Base-by-base conservation (phyloP, 2,113 vertebrate species). In the Corythornis madagascariensis region DNA sequence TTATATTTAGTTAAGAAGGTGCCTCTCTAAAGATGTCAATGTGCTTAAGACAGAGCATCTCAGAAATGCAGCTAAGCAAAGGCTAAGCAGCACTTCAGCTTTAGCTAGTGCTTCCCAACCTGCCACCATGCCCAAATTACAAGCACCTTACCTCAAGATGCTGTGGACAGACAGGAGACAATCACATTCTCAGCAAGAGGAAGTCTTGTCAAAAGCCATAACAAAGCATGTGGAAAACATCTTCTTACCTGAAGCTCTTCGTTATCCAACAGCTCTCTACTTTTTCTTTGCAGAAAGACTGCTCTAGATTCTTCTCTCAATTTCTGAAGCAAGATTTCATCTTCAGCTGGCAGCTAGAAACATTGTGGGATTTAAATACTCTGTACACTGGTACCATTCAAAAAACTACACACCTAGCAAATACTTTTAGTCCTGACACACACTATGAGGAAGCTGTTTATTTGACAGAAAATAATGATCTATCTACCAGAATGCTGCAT, bases 261-360 rank as follows among this genome's bases (percentile, higher is more conserved):
- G 71, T 99, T 99, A 97, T 99, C 99, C 82, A 99, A 95, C 20
- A 99, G 97, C 70, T 99, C 99, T 94, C 99, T 97, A 96, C 99
- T 99, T 97, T 99, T 99, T 92, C 99, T 99, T 97, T 99, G 99
- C 71, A 99, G 97, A 96, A 99, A 99, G 33, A 99, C 99, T 7
- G 99, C 99, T 97, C 99, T 98, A 55, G 99, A 99, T 97, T 99
- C 99, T 94, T 99, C 99, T 96, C 99, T 98, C 94, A 99, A 97
- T 90, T 99, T 99, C 95, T 99, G 99, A 78, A 99, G 98, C 86
- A 99, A 97, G 38, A 99, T 95, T 97, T 99, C 99, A 97, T 99
- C 99, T 96, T 99, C 99, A 59, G 99, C 98, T 86, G 99, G 99
- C 55, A 99, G 95, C 99, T 99, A 94, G 67, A 96, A 90, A 88